Evolutionary conservation across 2,797 vertebrate genomes (phyloP).

Genomic region (Epinephelus coioides): DNA sequence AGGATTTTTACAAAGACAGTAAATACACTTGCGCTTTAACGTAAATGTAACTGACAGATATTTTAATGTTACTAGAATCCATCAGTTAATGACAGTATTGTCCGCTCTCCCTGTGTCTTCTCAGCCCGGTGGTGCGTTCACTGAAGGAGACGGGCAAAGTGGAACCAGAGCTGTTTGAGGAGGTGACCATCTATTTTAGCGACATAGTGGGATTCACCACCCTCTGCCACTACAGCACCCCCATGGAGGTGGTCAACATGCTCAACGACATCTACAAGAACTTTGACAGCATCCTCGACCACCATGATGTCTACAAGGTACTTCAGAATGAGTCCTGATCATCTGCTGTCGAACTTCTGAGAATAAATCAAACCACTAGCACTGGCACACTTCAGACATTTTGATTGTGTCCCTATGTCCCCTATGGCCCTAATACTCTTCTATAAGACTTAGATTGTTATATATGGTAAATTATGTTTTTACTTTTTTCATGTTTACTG

Average conservation of each 20-base stretch:
- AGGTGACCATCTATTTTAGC: constrained; percentile 98
- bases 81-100: not conserved
- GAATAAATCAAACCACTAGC: no score
- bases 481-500: not conserved
- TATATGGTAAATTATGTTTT: not conserved
- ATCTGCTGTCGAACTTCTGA: no score
- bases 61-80: not conserved
- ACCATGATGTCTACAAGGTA: constrained; percentile 99
- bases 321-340: not conserved
- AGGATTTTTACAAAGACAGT: not conserved
- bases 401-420: no score
- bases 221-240: constrained; percentile 97
- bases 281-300: constrained; percentile 96
- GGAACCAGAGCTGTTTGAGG: constrained; percentile 95
- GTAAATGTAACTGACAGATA: not conserved
- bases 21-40: no score
- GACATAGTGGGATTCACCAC: constrained; percentile 99
- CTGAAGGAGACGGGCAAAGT: constrained; percentile 95
- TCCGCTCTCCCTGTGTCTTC: not conserved
- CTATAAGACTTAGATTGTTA: not conserved
- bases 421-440: no score
- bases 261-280: constrained; percentile 98
- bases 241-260: constrained; percentile 99
- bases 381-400: no score
- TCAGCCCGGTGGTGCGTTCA: constrained; percentile 94